Conservation (phyloP, 1,140 invertebrate species). For the Pomacea maculata region DNA sequence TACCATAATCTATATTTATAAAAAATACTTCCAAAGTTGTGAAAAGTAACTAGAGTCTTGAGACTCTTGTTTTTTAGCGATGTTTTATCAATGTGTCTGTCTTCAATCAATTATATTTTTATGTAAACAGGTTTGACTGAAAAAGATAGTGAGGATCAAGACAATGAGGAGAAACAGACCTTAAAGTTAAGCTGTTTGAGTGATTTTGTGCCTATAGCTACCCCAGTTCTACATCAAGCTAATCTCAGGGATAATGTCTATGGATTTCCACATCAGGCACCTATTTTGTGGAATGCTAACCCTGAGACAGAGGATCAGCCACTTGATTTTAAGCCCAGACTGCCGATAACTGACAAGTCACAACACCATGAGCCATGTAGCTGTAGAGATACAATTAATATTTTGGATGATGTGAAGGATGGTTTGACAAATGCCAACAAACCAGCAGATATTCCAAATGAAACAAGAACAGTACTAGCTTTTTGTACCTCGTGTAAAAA, state of each 20-base stretch:
- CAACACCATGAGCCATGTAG: too few species aligned
- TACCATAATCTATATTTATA: too few species aligned
- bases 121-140: neutral
- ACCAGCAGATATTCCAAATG: too few species aligned
- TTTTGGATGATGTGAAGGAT: too few species aligned
- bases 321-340: slow-evolving; percentile 27
- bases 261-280: slow-evolving; percentile 24
- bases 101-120: neutral
- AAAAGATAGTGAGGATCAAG: neutral
- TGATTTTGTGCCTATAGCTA: slow-evolving; percentile 32
- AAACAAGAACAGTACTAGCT: too few species aligned
- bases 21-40: too few species aligned
- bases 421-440: too few species aligned
- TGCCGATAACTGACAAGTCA: neutral
- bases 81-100: neutral
- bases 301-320: slow-evolving; percentile 35
- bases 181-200: neutral
- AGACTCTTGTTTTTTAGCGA: too few species aligned
- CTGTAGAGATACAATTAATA: too few species aligned
- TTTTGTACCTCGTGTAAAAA: too few species aligned
- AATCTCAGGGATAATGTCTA: slow-evolving; percentile 6
- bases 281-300: slow-evolving; percentile 13
- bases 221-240: slow-evolving; percentile 35
- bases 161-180: neutral
- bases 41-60: too few species aligned